Conservation (phyloP, 64 coral and sea anemone species). For the Pocillopora verrucosa region DNA sequence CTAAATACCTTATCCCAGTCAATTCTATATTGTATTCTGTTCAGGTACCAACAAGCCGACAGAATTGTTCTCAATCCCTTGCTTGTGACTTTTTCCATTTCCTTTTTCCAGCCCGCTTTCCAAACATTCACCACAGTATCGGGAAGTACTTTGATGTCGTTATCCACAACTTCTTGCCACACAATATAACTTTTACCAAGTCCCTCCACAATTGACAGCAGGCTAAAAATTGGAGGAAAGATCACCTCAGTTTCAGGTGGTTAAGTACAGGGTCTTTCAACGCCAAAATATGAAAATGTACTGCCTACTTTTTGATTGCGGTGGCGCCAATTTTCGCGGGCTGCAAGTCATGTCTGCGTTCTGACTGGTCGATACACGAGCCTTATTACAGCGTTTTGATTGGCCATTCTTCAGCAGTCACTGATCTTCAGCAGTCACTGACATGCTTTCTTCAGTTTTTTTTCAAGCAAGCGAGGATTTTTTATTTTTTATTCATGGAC, state of each 20-base stretch:
- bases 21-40: conserved; percentile 55
- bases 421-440: no score
- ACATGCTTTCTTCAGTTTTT: no score
- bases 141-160: conserved; percentile 57
- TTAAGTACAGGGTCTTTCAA: not conserved
- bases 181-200: conserved; percentile 78
- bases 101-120: conserved; percentile 61
- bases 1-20: conserved; percentile 59
- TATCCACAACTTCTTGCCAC: conserved; percentile 86
- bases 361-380: no score
- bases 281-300: no score
- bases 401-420: not conserved
- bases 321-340: no score
- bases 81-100: conserved; percentile 66
- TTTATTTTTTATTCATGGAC: no score
- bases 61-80: conserved; percentile 64
- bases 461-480: no score
- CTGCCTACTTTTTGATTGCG: not conserved
- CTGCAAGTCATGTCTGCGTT: no score
- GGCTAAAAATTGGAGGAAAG: conserved; percentile 6
- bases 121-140: conserved; percentile 88
- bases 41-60: conserved; percentile 79
- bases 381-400: no score
- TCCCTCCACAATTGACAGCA: conserved; percentile 53
- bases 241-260: not conserved